Evolutionary conservation across 2,113 vertebrate species (phyloP).

Genomic region (Acanthochromis polyacanthus): DNA sequence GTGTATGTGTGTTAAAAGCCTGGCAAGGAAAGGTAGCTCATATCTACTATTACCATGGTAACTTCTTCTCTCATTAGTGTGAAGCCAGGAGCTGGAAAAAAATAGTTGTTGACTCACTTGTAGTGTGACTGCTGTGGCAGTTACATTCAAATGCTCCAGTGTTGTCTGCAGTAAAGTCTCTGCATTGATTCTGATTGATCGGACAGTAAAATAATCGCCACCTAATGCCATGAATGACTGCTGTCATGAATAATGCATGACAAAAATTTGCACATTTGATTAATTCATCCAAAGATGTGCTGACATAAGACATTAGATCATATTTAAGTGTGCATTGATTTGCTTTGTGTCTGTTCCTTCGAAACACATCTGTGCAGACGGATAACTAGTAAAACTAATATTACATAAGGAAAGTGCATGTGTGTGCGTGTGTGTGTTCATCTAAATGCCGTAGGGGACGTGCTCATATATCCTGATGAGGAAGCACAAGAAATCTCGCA

Average conservation of each 20-base stretch:
- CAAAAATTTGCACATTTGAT: constrained; percentile 57
- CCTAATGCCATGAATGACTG: constrained; percentile 33
- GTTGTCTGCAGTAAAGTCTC: constrained; percentile 8
- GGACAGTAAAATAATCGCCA: constrained; percentile 52
- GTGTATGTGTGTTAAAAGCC: constrained; percentile 54
- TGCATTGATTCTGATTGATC: constrained; percentile 48
- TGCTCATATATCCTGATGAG: constrained; percentile 41
- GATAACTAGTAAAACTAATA: constrained; percentile 23
- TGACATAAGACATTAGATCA: constrained; percentile 52
- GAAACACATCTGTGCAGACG: constrained; percentile 38
- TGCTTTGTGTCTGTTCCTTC: constrained; percentile 40
- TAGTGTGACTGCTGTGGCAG: constrained; percentile 29
- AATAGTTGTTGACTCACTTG: constrained; percentile 66
- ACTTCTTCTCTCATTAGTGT: constrained; percentile 71
- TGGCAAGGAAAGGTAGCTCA: constrained; percentile 60
- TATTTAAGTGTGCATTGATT: constrained; percentile 60
- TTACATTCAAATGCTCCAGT: constrained; percentile 26
- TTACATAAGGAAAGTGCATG: constrained; percentile 20
- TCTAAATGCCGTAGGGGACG: constrained; percentile 28
- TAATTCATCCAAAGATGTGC: constrained; percentile 41
- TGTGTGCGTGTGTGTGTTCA: neutral
- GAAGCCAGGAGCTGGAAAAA: constrained; percentile 57
- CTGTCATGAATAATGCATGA: constrained; percentile 62
- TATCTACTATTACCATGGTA: constrained; percentile 76
- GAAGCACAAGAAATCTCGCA: constrained; percentile 39